A percentile compares a stretch with the other conserved stretches of the same genome.
Evolutionary conservation across 2,888 invertebrate genomes (phyloP).

Genomic region (Nymphalis polychloros): DNA sequence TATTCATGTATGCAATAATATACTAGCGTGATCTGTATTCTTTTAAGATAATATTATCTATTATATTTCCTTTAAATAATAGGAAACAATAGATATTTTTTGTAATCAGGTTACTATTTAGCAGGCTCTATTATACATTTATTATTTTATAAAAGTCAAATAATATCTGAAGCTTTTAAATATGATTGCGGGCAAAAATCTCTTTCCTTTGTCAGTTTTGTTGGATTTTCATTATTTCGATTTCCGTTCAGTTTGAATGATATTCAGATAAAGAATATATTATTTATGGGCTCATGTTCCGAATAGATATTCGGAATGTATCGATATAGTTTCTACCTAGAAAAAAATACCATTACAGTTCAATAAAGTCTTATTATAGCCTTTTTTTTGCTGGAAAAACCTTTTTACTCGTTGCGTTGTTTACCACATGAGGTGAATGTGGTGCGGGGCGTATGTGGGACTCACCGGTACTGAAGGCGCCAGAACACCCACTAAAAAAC

Average conservation of each 20-base stretch:
- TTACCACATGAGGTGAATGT: no score
- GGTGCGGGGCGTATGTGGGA: no score
- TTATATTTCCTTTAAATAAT: not conserved
- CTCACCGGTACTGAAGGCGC: no score
- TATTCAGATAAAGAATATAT: not conserved
- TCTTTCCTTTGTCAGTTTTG: slow-evolving; percentile 14
- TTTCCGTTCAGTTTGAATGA: slow-evolving; percentile 17
- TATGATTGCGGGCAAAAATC: slow-evolving; percentile 6
- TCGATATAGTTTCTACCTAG: not conserved
- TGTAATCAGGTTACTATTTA: not conserved
- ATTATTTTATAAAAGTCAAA: not conserved
- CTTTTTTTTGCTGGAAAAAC: no score
- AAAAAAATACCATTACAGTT: not conserved
- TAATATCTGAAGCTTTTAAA: slow-evolving; percentile 1
- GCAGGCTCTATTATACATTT: not conserved
- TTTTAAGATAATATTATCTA: no score
- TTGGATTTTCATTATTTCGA: slow-evolving; percentile 18
- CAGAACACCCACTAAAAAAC: no score
- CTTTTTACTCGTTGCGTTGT: no score
- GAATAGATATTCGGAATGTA: not conserved
- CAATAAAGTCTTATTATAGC: no score
- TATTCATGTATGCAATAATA: no score
- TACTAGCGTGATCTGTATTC: no score
- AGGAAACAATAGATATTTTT: not conserved
- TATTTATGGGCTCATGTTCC: slow-evolving; percentile 10